Conservation (phyloP, 2,113 vertebrate species). For the Podocnemis expansa region DNA sequence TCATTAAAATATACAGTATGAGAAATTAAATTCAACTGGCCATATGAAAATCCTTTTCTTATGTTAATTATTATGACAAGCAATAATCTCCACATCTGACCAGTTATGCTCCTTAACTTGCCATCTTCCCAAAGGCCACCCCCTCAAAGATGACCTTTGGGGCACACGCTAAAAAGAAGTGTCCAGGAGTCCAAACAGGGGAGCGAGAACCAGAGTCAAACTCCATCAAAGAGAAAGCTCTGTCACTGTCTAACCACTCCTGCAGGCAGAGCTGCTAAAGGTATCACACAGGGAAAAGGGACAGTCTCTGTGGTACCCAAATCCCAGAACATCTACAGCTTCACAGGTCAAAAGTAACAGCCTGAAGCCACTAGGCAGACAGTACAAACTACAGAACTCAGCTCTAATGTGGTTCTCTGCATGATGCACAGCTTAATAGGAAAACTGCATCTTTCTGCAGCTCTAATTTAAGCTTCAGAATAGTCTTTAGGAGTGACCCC, state of each 20-base stretch:
- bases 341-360: background rate
- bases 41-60: background rate
- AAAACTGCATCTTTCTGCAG: background rate
- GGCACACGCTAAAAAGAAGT: background rate
- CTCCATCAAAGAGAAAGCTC: constrained; percentile 2
- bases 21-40: background rate
- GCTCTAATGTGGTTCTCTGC: background rate
- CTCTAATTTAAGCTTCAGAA: background rate
- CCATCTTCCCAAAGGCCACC: background rate
- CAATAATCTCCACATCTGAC: background rate
- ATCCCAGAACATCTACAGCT: background rate
- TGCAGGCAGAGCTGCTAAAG: background rate
- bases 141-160: background rate
- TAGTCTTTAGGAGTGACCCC: background rate
- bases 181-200: background rate
- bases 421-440: background rate
- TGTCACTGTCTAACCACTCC: background rate
- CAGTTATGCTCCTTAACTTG: background rate
- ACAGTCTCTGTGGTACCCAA: background rate
- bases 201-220: background rate
- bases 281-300: background rate
- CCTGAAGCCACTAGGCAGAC: background rate
- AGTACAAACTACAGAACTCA: background rate
- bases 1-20: background rate
- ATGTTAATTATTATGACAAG: background rate